Base-by-base conservation (phyloP, 2,113 vertebrate genomes). In the Anhinga rufa region DNA sequence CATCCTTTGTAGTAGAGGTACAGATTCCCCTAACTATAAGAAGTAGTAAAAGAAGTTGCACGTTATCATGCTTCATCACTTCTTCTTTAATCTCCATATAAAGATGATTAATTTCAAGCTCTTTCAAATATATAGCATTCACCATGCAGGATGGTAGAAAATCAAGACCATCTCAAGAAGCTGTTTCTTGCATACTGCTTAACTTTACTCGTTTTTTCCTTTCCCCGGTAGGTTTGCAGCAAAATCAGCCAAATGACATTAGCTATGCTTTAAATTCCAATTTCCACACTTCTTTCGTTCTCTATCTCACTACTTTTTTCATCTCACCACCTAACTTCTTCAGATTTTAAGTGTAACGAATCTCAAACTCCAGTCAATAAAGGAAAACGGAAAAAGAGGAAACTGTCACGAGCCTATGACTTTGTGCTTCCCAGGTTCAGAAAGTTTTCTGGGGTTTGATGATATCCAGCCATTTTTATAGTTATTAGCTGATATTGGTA, bases 181-280 rank as follows among this genome's bases (percentile, higher is more conserved):
- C 70, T 54, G 12, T 69, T 96, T 82, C 86, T 82, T 34, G 62
- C 25, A 32, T 19, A 62, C n/a, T 80, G 81, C 42, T 76, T 54
- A 96, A 90, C 54, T 94, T 92, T 5, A 17, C 14, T 76, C 7
- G 62, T 44, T 65, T 28, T 18, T 25, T 21, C 6, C 6, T 61
- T 40, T 49, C 16, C 44, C 42, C 1, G 3, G 58, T 44, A 85
- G 78, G 91, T 93, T 93, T 92, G 31, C 70, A 46, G 92, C 51
- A 64, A 92, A 95, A 97, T 96, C 91, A 95, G 78, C 86, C 86
- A 96, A 97, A 97, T 95, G 49, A 95, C 81, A 96, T 97, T 97
- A 97, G 97, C 82, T 77, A 91, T 92, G 95, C 94, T 92, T 91
- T 92, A 95, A 97, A 97, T 95, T 95, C 55, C 91, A 74, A 91